Base-by-base conservation (phyloP, 30 jellyfish, hydroid and myxozoan genomes). In the Aurelia coerulea region DNA sequence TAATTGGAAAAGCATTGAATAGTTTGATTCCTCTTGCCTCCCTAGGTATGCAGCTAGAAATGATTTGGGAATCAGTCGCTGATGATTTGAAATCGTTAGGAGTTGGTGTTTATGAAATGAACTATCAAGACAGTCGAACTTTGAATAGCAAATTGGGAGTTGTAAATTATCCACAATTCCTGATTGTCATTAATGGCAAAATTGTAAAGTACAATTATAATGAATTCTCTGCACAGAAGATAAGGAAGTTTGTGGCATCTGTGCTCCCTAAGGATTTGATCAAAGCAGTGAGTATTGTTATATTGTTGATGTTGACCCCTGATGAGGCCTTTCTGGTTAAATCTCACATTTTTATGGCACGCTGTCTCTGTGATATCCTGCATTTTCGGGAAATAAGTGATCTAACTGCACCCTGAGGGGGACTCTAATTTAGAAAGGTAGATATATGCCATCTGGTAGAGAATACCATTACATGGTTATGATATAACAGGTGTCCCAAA, bases 31-130 rank as follows among this genome's bases (percentile, higher is more conserved):
- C 14, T 46, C 8, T 46, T 14, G 9, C 2, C 8, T 46, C 37
- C 33, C 4, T 76, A 92, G 97, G 97, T 77, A 41, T 80, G 78
- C 95, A 77, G 52, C 39, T 80, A 62, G 90, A 74, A 52, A 50
- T 71, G 66, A 56, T 92, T 4, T 92, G 98, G 98, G 95, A 92
- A 32, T 17, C 81, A 66, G 70, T 85, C 7, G 70, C 92, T 4
- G 62, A 49, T 50, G 90, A 74, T n/a, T 17, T 92, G 80, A 71
- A 81, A 34, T 58, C 90, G 16, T 54, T 88, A 19, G 98, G 98
- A 32, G 74, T 92, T 59, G 95, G 90, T 15, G 78, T 78, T 16
- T 87, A 74, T 73, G 97, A 92, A 35, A 34, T 86, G 60, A 75
- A 92, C 35, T 81, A 52, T 64, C 92, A 84, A 41, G 50, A 63